phyloP scores from a whole-genome alignment of 2,113 vertebrate species.

The Sander vitreus region DNA sequence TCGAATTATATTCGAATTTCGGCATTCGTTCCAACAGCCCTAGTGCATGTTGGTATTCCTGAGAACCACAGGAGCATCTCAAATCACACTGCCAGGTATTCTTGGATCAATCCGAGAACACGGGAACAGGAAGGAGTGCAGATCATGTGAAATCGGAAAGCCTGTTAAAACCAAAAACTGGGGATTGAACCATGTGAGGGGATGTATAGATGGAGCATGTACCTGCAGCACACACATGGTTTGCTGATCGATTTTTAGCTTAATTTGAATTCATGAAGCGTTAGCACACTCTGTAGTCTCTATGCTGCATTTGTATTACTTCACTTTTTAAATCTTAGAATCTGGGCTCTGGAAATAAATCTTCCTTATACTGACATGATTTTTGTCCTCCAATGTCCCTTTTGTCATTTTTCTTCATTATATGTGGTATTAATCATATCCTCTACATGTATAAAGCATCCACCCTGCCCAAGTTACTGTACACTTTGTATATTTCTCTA shows the following conservation, averaged over 20 bases:
- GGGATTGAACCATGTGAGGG: neutral
- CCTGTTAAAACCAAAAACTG: neutral
- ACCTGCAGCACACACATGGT: neutral
- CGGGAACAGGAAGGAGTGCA: neutral
- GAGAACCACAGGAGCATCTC: neutral
- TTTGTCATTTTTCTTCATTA: neutral
- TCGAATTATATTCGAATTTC: too few relatives aligned
- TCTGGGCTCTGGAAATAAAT: slow-evolving; percentile 8
- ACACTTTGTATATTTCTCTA: neutral
- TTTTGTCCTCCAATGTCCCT: neutral
- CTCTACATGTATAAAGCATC: neutral
- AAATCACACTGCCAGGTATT: neutral
- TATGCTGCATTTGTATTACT: neutral
- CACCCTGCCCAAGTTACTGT: neutral
- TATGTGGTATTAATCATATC: neutral
- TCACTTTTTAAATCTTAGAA: neutral
- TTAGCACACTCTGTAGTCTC: neutral
- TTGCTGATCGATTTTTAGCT: neutral
- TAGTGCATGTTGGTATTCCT: neutral
- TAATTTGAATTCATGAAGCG: neutral
- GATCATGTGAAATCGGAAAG: slow-evolving; percentile 1
- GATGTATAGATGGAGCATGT: neutral
- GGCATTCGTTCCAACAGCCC: too few relatives aligned
- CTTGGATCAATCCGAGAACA: neutral
- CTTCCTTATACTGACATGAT: neutral